These are phyloP conservation scores for Dryocosmus kuriphilus DNA, from an alignment of 2,888 invertebrate species.

Conservation along the genomic window DNA sequence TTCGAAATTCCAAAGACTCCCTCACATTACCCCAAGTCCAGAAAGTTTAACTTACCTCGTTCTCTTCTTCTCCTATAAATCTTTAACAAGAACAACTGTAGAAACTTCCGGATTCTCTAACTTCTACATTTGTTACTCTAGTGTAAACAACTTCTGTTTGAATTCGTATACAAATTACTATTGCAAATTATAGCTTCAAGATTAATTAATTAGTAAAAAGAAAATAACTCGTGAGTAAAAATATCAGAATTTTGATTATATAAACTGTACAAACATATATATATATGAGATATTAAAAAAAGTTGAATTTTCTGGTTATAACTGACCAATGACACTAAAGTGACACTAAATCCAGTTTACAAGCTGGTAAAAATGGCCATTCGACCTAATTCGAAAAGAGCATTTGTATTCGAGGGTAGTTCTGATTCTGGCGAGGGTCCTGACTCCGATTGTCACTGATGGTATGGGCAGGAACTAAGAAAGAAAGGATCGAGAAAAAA, in stretches of 20 bases:
- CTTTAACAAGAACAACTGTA: constrained; percentile 18
- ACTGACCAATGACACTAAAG: too few species aligned
- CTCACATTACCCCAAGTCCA: constrained; percentile 31
- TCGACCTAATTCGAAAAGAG: constrained; percentile 61
- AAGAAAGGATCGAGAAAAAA: background rate
- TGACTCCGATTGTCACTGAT: constrained; percentile 56
- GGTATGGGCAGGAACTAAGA: constrained; percentile 17
- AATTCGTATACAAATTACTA: too few species aligned
- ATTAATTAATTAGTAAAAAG: background rate
- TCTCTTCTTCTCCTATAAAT: constrained; percentile 20
- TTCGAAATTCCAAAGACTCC: constrained; percentile 24
- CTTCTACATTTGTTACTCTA: background rate
- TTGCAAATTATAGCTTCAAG: background rate
- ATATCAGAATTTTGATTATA: background rate
- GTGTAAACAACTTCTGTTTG: background rate
- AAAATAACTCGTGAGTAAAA: background rate
- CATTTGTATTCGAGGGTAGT: constrained; percentile 62
- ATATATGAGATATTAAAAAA: too few species aligned
- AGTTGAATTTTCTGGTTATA: background rate
- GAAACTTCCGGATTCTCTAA: constrained; percentile 17
- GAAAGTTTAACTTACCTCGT: constrained; percentile 21
- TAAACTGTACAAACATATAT: background rate
- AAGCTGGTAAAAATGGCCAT: background rate
- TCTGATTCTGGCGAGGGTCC: constrained; percentile 59
- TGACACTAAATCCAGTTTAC: too few species aligned